phyloP scores from a whole-genome alignment of 1,140 invertebrate genomes.

The Belonocnema kinseyi region DNA sequence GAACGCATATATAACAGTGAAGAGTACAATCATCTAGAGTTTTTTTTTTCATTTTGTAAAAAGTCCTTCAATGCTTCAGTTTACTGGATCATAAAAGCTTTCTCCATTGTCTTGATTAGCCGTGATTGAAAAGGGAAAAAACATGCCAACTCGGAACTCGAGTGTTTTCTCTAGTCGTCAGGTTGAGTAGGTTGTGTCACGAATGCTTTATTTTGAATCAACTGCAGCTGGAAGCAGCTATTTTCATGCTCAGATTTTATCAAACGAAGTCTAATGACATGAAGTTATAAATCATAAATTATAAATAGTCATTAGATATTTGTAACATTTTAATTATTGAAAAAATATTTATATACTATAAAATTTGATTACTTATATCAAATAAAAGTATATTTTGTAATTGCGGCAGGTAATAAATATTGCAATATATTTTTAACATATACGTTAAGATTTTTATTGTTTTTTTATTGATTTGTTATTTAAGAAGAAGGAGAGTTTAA shows the following conservation, averaged over 20 bases:
- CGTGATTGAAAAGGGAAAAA: slow-evolving; percentile 10
- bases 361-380: too few relatives aligned
- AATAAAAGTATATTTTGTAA: too few relatives aligned
- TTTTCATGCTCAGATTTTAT: slow-evolving; percentile 50
- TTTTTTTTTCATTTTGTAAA: slow-evolving; percentile 8
- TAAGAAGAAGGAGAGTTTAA: too few relatives aligned
- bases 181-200: background rate
- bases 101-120: slow-evolving; percentile 9
- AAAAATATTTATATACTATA: too few relatives aligned
- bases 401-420: too few relatives aligned
- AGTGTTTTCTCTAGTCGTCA: background rate
- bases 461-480: too few relatives aligned
- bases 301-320: background rate
- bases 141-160: background rate
- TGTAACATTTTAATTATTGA: too few relatives aligned
- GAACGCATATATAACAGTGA: background rate
- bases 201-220: background rate
- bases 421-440: too few relatives aligned
- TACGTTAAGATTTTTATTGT: too few relatives aligned
- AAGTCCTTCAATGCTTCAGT: background rate
- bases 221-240: background rate
- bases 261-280: slow-evolving; percentile 52
- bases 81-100: slow-evolving; percentile 23
- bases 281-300: slow-evolving; percentile 7
- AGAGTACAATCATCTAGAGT: slow-evolving; percentile 7